These are phyloP conservation scores for Fregata magnificens DNA, from an alignment of 2,113 vertebrate species.

Conservation along the genomic window DNA sequence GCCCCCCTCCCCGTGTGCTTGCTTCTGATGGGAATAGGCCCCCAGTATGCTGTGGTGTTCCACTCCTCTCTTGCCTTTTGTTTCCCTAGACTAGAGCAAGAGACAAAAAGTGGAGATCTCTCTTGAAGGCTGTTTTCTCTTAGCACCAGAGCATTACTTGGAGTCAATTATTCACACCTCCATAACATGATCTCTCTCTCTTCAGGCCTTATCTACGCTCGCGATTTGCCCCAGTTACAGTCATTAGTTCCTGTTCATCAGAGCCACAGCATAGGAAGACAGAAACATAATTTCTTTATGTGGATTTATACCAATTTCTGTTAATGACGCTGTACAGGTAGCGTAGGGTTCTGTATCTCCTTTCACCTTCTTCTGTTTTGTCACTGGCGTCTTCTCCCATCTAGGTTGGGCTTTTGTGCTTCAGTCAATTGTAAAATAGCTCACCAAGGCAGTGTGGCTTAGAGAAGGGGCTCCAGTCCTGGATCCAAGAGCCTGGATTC, in stretches of 20 bases:
- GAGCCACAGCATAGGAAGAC: background rate
- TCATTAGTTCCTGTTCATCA: conserved; percentile 10
- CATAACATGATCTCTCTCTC: background rate
- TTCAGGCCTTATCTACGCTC: background rate
- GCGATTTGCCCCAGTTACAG: conserved; percentile 18
- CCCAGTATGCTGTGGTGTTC: background rate
- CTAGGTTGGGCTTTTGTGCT: background rate
- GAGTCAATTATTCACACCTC: conserved; percentile 37
- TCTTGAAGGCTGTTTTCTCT: background rate
- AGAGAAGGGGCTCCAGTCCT: background rate
- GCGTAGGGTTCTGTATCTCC: background rate
- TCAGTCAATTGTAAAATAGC: background rate
- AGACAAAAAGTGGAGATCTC: conserved; percentile 25
- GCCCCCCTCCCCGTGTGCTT: background rate
- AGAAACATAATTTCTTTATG: background rate
- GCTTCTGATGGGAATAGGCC: background rate
- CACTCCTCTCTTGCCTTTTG: conserved; percentile 28
- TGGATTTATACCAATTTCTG: background rate
- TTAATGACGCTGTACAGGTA: background rate
- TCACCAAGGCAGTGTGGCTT: background rate
- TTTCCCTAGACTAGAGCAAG: background rate
- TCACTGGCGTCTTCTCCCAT: background rate
- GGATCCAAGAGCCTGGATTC: conserved; percentile 14
- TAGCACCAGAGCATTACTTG: background rate
- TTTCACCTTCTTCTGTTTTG: background rate